Base-by-base conservation (phyloP, 2,797 vertebrate species). In the Champsocephalus esox region DNA sequence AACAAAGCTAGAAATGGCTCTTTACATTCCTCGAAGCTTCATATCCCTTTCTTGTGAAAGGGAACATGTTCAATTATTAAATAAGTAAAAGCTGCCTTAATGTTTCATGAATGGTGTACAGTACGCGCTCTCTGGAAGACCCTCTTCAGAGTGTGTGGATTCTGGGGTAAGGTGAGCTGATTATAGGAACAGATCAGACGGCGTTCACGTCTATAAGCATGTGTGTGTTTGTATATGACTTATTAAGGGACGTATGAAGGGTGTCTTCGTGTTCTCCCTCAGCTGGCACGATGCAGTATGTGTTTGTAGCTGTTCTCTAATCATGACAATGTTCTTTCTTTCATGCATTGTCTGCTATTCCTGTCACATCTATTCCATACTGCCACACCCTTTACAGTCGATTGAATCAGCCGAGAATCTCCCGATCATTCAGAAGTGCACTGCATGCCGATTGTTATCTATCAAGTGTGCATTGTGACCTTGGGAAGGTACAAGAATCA, bases 91-190 rank as follows among this genome's bases (percentile, higher is more conserved):
- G 82, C 87, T 12, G 75, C 83, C 79, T 82, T 82, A 77, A 93
- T 93, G 87, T 94, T 92, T 95, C 82, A 94, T 92, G 85, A 90
- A 89, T 89, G 87, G 60, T 9, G 66, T 28, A 2, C 77, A 51
- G 43, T 48, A 63, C 61, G 43, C 2, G 3, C 66, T 38, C 34
- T 7, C 34, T 32, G 38, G 24, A 50, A 44, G 32, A 41, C 44
- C 41, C 58, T 51, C 54, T 73, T 82, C 59, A 59, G 68, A 77
- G 55, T 50, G 60, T 43, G 65, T 63, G 24, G 51, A 32, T 49
- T 54, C 50, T 8, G 49, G 38, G 58, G 57, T 63, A 28, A 76
- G 45, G 56, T 73, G 58, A 75, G 50, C 46, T 77, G 75, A 78
- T 77, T 69, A 24, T 4, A 54, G 54, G 16, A 10, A 14, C 12